Evolutionary conservation across 1,140 invertebrate genomes (phyloP).

Genomic region (Sinonovacula constricta): DNA sequence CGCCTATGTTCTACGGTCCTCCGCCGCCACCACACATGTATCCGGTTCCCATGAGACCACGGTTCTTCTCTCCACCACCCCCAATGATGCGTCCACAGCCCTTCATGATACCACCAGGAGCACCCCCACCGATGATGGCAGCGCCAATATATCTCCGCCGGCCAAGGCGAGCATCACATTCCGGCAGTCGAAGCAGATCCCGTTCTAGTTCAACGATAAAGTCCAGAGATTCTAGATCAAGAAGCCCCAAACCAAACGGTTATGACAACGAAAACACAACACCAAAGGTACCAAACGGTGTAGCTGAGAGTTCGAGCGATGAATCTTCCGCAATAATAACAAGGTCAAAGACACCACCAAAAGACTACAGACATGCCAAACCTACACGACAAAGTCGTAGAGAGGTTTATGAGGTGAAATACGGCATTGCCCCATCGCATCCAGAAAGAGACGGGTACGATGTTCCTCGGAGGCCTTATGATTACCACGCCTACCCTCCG

Average conservation of each 20-base stretch:
- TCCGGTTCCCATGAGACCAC: slow-evolving; percentile 41
- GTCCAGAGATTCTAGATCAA: slow-evolving; percentile 49
- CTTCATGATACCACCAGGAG: slow-evolving; percentile 35
- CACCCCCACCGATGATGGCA: slow-evolving; percentile 56
- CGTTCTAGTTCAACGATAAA: slow-evolving; percentile 52
- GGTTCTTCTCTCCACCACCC: slow-evolving; percentile 67
- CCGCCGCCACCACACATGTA: slow-evolving; percentile 44
- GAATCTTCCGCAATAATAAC: slow-evolving; percentile 56
- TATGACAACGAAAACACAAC: slow-evolving; percentile 50
- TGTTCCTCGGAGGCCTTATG: slow-evolving; percentile 39
- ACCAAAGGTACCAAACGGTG: slow-evolving; percentile 49
- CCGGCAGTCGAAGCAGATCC: slow-evolving; percentile 51
- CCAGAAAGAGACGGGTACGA: neutral
- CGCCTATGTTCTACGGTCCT: neutral
- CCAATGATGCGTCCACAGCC: slow-evolving; percentile 51
- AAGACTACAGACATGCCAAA: slow-evolving; percentile 59
- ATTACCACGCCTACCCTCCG: slow-evolving; percentile 49
- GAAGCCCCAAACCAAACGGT: slow-evolving; percentile 23
- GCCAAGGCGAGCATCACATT: slow-evolving; percentile 43
- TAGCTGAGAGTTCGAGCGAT: slow-evolving; percentile 56
- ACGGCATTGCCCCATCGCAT: slow-evolving; percentile 18
- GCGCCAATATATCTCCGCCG: slow-evolving; percentile 52
- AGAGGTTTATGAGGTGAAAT: slow-evolving; percentile 63
- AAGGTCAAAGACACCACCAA: slow-evolving; percentile 67
- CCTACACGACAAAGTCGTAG: slow-evolving; percentile 63